A percentile compares a stretch with the other conserved stretches of the same genome.
phyloP scores from a whole-genome alignment of 2,888 invertebrate species.

The Acanthococcus lagerstroemiae region DNA sequence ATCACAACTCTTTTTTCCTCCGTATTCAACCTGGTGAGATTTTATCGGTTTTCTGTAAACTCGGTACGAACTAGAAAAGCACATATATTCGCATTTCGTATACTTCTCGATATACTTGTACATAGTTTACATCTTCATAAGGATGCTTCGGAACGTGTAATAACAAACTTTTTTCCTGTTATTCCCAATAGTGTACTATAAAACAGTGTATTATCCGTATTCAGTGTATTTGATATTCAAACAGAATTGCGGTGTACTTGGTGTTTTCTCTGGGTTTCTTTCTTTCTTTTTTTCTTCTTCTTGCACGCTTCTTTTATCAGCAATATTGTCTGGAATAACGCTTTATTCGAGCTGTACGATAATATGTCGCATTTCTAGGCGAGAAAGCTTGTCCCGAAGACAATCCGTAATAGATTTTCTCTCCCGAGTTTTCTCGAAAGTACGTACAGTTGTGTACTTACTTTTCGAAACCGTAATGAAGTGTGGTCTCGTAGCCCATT shows the following conservation, averaged over 20 bases:
- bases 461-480: neutral
- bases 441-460: neutral
- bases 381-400: neutral
- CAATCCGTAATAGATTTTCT: neutral
- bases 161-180: neutral
- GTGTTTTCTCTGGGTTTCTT: neutral
- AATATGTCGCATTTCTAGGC: neutral
- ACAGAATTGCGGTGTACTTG: neutral
- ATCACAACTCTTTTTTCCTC: neutral
- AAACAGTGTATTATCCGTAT: neutral
- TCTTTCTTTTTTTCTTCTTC: neutral
- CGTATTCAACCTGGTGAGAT: no score
- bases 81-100: neutral
- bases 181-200: neutral
- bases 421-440: neutral
- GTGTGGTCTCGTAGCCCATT: no score
- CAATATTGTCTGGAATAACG: neutral
- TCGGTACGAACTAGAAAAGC: neutral
- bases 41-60: neutral
- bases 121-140: no score
- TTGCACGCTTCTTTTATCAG: neutral
- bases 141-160: neutral
- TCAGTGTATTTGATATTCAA: neutral
- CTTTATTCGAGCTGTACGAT: neutral
- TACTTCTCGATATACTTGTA: neutral